Conservation (phyloP, 1,140 invertebrate species). For the Dendroctonus ponderosae region DNA sequence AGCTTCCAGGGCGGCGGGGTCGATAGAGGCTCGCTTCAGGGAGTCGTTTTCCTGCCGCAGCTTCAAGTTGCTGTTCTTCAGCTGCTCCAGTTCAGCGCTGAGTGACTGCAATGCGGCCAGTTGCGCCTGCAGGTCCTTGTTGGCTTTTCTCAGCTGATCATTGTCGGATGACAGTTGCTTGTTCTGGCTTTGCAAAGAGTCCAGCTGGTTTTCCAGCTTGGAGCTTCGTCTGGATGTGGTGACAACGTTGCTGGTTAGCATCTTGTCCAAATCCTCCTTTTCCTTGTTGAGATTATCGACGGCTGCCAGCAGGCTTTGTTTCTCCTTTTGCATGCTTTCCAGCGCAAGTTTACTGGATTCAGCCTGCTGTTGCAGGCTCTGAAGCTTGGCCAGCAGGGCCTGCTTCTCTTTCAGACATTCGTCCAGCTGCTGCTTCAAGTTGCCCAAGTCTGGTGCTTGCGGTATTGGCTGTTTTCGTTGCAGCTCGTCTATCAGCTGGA, state of each 20-base stretch:
- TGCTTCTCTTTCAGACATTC: neutral
- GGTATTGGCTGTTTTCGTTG: constrained; percentile 11
- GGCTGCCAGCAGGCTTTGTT: neutral
- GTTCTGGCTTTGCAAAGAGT: constrained; percentile 11
- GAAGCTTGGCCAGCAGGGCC: neutral
- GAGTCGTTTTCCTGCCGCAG: constrained; percentile 24
- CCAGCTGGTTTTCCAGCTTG: constrained; percentile 30
- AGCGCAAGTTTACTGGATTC: no score
- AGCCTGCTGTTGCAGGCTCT: neutral
- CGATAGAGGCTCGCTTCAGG: constrained; percentile 6
- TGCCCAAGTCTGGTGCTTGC: neutral
- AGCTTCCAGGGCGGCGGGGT: constrained; percentile 7
- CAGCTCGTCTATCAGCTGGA: constrained; percentile 22
- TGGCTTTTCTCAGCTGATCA: constrained; percentile 9
- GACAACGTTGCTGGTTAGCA: constrained; percentile 26
- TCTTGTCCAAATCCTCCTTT: constrained; percentile 36
- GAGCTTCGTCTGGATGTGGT: constrained; percentile 27
- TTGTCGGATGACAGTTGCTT: constrained; percentile 13
- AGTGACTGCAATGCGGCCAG: constrained; percentile 16
- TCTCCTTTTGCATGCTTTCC: neutral
- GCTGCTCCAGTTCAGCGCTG: constrained; percentile 24
- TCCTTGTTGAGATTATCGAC: constrained; percentile 22
- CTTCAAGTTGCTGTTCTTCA: constrained; percentile 28
- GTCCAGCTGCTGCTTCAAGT: neutral
- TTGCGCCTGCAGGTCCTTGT: neutral